These are phyloP conservation scores for Crypturellus tataupa DNA, from an alignment of 2,797 vertebrate genomes.

Conservation along the genomic window DNA sequence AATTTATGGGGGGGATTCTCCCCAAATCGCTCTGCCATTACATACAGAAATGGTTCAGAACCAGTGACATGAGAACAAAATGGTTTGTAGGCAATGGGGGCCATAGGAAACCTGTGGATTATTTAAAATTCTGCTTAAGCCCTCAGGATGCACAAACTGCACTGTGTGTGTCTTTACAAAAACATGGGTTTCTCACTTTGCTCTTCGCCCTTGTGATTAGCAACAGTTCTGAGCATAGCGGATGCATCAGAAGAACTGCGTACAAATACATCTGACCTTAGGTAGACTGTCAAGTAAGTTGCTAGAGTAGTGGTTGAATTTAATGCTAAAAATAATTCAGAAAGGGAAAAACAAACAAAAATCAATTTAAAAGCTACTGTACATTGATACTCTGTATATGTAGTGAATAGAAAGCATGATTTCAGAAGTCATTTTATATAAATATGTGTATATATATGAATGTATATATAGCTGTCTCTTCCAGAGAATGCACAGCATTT, in stretches of 20 bases:
- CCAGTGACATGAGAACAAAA: background rate
- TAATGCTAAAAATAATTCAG: background rate
- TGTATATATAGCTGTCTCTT: background rate
- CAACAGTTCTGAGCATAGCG: background rate
- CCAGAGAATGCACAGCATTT: background rate
- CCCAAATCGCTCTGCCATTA: background rate
- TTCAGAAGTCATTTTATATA: background rate
- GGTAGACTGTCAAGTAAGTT: background rate
- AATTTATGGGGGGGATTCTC: background rate
- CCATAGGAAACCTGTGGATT: background rate
- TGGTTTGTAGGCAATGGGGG: background rate
- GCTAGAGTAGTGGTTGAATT: background rate
- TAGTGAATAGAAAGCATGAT: background rate
- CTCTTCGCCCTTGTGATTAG: background rate
- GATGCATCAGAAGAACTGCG: background rate
- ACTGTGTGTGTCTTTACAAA: background rate
- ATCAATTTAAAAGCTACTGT: background rate
- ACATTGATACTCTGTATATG: background rate
- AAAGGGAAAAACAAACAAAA: background rate
- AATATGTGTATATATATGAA: too few relatives aligned
- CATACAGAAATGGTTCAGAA: background rate
- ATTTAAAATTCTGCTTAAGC: background rate
- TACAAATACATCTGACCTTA: background rate
- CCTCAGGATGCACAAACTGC: background rate
- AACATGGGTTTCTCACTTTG: background rate